Conservation (phyloP, 2,888 invertebrate genomes). For the Timandra comae region DNA sequence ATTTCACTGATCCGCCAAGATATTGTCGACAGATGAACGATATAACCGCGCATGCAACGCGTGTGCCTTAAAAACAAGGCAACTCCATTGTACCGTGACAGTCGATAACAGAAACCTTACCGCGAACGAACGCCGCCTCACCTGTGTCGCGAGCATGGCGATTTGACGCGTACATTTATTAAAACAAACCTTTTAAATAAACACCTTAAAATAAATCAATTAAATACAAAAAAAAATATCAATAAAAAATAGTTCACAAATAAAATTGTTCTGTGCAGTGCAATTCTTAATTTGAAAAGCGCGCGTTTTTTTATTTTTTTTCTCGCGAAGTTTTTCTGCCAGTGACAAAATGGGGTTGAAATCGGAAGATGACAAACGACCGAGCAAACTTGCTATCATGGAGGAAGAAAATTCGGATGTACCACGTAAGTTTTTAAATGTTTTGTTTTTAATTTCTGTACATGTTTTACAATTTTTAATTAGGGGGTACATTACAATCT, state of each 20-base stretch:
- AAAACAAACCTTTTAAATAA: neutral
- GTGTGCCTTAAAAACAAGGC: slow-evolving; percentile 64
- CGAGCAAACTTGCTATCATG: slow-evolving; percentile 72
- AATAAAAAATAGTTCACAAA: neutral
- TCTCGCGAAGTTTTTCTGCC: slow-evolving; percentile 13
- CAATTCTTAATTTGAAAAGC: neutral
- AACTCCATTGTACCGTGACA: slow-evolving; percentile 50
- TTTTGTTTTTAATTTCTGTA: too few species aligned
- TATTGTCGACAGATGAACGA: slow-evolving; percentile 9
- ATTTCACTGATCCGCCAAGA: slow-evolving; percentile 38
- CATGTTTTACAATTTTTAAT: too few species aligned
- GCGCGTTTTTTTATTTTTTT: slow-evolving; percentile 23
- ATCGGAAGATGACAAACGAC: slow-evolving; percentile 63
- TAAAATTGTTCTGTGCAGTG: too few species aligned
- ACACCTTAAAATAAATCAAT: neutral
- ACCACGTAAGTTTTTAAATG: slow-evolving; percentile 62
- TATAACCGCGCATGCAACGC: slow-evolving; percentile 28
- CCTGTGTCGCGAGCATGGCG: slow-evolving; percentile 46
- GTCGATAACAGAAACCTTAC: slow-evolving; percentile 52
- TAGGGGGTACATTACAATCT: too few species aligned
- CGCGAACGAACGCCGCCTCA: slow-evolving; percentile 38
- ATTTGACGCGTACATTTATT: slow-evolving; percentile 14
- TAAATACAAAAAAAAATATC: neutral
- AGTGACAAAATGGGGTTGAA: slow-evolving; percentile 72
- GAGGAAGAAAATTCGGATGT: slow-evolving; percentile 58